phyloP scores from a whole-genome alignment of 2,797 vertebrate genomes.

The Glossophaga mutica region DNA sequence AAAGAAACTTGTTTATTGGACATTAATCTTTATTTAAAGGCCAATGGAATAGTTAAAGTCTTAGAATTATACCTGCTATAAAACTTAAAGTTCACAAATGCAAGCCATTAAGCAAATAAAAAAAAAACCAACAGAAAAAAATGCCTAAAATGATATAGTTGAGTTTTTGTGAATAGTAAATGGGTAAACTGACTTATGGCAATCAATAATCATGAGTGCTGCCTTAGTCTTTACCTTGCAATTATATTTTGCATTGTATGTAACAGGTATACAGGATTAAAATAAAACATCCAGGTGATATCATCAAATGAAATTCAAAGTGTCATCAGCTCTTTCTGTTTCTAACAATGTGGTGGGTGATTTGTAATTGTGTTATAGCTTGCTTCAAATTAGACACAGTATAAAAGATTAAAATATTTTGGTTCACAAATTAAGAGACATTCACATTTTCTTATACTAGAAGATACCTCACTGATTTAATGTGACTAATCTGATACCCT shows the following conservation, averaged over 20 bases:
- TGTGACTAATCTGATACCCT: not conserved
- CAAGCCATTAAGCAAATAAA: conserved; percentile 10
- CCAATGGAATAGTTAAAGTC: conserved; percentile 6
- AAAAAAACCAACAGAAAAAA: not conserved
- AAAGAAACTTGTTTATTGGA: not conserved
- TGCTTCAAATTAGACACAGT: not conserved
- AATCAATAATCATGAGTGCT: not conserved
- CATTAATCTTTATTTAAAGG: conserved; percentile 28
- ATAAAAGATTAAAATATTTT: not conserved
- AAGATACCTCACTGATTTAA: not conserved
- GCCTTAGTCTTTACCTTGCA: not conserved
- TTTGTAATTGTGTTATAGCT: not conserved
- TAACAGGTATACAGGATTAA: not conserved
- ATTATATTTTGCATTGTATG: not conserved
- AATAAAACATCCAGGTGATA: not conserved
- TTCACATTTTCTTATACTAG: not conserved
- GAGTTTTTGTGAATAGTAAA: not conserved
- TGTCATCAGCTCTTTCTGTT: not conserved
- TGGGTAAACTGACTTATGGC: not conserved
- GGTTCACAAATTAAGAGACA: not conserved
- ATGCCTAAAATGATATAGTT: not conserved
- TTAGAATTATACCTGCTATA: not conserved
- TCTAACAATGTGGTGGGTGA: not conserved
- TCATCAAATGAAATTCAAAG: not conserved
- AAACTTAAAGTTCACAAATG: conserved; percentile 12